A percentile compares a stretch with the other conserved stretches of the same genome.
Evolutionary conservation across 1,140 invertebrate species (phyloP).

Genomic region (Spodoptera frugiperda): DNA sequence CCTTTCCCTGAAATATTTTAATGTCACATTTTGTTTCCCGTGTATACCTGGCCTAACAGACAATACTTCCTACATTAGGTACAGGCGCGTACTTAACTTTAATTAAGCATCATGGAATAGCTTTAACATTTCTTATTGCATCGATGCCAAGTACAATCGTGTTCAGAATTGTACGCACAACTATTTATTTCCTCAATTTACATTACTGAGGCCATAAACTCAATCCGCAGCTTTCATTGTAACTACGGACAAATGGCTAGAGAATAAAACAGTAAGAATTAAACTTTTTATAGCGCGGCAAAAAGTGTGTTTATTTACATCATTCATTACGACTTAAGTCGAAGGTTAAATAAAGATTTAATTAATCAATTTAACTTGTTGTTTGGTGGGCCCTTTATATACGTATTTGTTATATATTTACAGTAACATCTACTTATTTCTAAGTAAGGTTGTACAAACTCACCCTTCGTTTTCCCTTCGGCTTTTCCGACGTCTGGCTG

Average conservation of each 20-base stretch:
- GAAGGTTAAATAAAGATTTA: constrained; percentile 31
- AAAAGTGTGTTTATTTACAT: constrained; percentile 28
- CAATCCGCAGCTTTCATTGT: constrained; percentile 34
- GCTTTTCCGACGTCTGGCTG: constrained; percentile 62
- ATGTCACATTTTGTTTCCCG: not conserved
- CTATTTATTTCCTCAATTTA: constrained; percentile 43
- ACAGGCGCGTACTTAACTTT: constrained; percentile 18
- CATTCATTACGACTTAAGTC: constrained; percentile 21
- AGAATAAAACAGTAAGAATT: constrained; percentile 19
- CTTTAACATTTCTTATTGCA: constrained; percentile 32
- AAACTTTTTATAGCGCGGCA: constrained; percentile 21
- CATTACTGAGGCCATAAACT: constrained; percentile 34
- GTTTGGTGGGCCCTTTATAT: not conserved
- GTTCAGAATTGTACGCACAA: constrained; percentile 5
- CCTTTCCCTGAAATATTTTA: too few relatives aligned
- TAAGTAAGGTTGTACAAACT: constrained; percentile 53
- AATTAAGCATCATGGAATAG: constrained; percentile 39
- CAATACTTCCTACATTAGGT: not conserved
- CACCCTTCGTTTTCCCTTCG: constrained; percentile 73
- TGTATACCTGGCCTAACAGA: not conserved
- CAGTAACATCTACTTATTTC: not conserved
- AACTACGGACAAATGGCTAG: constrained; percentile 4
- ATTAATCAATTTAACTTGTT: not conserved
- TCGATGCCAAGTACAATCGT: constrained; percentile 29
- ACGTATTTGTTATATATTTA: not conserved